Conservation (phyloP, 2,797 vertebrate species). For the Lithobates sylvaticus region DNA sequence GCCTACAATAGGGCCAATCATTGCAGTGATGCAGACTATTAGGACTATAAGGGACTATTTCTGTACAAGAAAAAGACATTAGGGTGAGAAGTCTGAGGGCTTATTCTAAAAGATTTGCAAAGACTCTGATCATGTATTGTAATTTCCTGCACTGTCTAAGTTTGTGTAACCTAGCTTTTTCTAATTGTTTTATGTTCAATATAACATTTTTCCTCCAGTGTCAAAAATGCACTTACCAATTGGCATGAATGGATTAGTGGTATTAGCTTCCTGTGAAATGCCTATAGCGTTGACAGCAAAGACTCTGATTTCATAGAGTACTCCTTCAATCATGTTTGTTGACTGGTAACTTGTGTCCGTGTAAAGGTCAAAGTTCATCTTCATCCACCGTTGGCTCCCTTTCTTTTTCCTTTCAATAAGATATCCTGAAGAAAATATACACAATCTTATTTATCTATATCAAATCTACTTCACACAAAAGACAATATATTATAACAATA, state of each 20-base stretch:
- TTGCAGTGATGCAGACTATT: too few species aligned
- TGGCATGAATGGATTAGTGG: conserved; percentile 90
- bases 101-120: too few species aligned
- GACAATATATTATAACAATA: too few species aligned
- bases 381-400: conserved; percentile 87
- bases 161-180: background rate
- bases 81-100: too few species aligned
- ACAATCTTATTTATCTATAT: background rate
- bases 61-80: too few species aligned
- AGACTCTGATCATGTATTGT: too few species aligned
- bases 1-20: too few species aligned
- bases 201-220: too few species aligned
- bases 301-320: conserved; percentile 90
- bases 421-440: conserved; percentile 78
- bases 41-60: too few species aligned
- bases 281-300: conserved; percentile 88
- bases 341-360: conserved; percentile 82
- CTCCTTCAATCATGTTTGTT: conserved; percentile 90
- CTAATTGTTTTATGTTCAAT: too few species aligned
- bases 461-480: background rate
- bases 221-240: conserved; percentile 77
- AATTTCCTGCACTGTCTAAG: too few species aligned
- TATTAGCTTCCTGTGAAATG: conserved; percentile 84
- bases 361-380: conserved; percentile 87
- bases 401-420: conserved; percentile 89